A percentile compares a stretch with the other conserved stretches of the same genome.
These are phyloP conservation scores for Campopleginae sp. DNA, from an alignment of 2,888 invertebrate genomes.

Conservation along the genomic window DNA sequence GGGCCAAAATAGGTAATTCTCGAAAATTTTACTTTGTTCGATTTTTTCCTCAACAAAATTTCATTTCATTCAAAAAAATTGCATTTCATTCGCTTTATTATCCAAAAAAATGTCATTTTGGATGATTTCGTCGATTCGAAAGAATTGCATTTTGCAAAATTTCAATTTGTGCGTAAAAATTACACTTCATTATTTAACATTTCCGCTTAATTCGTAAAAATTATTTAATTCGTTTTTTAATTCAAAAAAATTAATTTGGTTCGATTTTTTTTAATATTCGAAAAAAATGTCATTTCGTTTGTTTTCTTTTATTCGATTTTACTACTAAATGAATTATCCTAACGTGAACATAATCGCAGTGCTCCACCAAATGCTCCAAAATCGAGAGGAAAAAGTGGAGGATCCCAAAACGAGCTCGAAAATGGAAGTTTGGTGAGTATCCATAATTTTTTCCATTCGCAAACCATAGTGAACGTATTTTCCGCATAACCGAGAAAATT, in stretches of 20 bases:
- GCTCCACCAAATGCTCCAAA: conserved; percentile 70
- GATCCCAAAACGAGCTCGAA: conserved; percentile 69
- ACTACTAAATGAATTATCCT: background rate
- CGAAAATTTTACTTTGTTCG: background rate
- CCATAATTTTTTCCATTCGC: background rate
- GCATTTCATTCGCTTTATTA: background rate
- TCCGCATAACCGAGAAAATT: background rate
- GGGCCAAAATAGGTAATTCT: conserved; percentile 74
- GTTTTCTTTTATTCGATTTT: background rate
- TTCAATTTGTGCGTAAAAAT: too few relatives aligned
- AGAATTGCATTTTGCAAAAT: too few relatives aligned
- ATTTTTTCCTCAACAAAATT: background rate
- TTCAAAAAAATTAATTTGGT: too few relatives aligned
- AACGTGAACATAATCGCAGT: conserved; percentile 57
- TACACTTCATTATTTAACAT: too few relatives aligned
- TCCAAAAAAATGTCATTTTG: too few relatives aligned
- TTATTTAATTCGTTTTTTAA: too few relatives aligned
- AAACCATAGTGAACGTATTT: background rate
- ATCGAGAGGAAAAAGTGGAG: conserved; percentile 69
- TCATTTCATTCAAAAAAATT: too few relatives aligned
- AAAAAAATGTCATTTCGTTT: too few relatives aligned
- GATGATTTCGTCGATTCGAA: too few relatives aligned
- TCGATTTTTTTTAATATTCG: too few relatives aligned
- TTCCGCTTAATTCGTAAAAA: too few relatives aligned
- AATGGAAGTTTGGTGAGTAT: conserved; percentile 74